Conservation (phyloP, 2,113 vertebrate species). For the Hymenochirus boettgeri region DNA sequence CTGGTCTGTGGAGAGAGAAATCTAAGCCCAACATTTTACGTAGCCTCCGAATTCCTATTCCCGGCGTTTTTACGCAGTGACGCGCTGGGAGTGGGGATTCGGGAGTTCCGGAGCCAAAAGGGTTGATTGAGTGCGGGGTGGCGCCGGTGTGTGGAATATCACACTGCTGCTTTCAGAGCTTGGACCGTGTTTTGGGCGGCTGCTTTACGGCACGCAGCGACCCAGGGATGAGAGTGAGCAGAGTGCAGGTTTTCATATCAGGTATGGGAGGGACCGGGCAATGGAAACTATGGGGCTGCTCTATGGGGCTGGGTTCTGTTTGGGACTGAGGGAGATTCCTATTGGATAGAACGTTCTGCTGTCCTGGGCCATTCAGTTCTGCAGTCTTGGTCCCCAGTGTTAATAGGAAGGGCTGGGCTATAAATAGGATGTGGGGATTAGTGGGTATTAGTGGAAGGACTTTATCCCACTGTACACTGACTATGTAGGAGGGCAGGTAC, state of each 20-base stretch:
- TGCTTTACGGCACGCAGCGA: slow-evolving; percentile 7
- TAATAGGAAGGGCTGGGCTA: too few species aligned
- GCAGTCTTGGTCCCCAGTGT: too few species aligned
- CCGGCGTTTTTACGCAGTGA: slow-evolving; percentile 21
- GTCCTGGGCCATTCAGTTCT: too few species aligned
- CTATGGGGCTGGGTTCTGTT: too few species aligned
- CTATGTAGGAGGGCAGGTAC: too few species aligned
- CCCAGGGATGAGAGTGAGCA: slow-evolving; percentile 11
- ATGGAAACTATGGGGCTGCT: too few species aligned
- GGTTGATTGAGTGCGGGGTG: slow-evolving; percentile 22
- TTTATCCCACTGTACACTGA: too few species aligned
- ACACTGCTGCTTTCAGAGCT: background rate
- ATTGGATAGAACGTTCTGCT: too few species aligned
- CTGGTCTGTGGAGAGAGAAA: background rate
- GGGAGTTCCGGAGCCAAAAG: slow-evolving; percentile 28
- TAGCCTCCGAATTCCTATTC: slow-evolving; percentile 37
- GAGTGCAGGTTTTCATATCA: background rate
- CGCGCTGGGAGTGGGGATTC: slow-evolving; percentile 21
- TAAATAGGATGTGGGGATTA: too few species aligned
- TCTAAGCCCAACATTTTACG: background rate
- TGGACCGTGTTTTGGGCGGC: background rate
- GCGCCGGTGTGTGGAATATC: slow-evolving; percentile 14
- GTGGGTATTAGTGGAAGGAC: too few species aligned
- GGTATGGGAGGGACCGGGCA: slow-evolving; percentile 6
- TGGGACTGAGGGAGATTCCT: too few species aligned